These are phyloP conservation scores for Epinephelus fuscoguttatus DNA, from an alignment of 2,113 vertebrate genomes.

Conservation along the genomic window DNA sequence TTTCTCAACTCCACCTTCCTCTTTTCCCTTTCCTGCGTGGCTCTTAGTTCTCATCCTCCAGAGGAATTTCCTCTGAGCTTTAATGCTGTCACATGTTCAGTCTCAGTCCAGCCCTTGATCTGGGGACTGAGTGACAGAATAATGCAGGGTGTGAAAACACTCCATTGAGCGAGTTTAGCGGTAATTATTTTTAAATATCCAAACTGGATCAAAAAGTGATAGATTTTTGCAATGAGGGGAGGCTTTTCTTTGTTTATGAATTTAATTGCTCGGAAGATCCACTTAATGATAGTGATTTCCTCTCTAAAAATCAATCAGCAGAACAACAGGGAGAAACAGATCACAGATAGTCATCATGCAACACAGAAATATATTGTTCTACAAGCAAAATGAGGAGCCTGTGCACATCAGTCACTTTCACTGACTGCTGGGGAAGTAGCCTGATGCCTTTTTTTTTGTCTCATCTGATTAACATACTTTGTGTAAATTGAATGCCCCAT, in stretches of 20 bases:
- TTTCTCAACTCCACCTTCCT: slow-evolving; percentile 55
- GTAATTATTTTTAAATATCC: slow-evolving; percentile 20
- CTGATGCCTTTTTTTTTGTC: no score
- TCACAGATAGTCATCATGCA: background rate
- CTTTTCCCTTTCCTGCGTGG: slow-evolving; percentile 33
- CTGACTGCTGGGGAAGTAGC: background rate
- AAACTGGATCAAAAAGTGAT: slow-evolving; percentile 10
- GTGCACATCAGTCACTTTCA: slow-evolving; percentile 1
- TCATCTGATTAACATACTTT: background rate
- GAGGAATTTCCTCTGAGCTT: slow-evolving; percentile 76
- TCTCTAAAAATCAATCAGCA: slow-evolving; percentile 6
- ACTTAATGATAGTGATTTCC: slow-evolving; percentile 4
- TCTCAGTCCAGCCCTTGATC: slow-evolving; percentile 63
- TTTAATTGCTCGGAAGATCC: background rate
- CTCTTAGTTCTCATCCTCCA: slow-evolving; percentile 65
- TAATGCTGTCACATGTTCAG: slow-evolving; percentile 78
- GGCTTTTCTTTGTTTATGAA: slow-evolving; percentile 9
- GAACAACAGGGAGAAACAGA: background rate
- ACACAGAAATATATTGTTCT: background rate
- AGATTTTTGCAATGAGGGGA: background rate
- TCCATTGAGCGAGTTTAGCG: slow-evolving; percentile 31
- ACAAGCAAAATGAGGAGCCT: background rate
- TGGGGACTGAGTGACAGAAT: slow-evolving; percentile 61
- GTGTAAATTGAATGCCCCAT: background rate
- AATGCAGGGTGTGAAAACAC: slow-evolving; percentile 56